A percentile compares a stretch with the other conserved stretches of the same genome.
phyloP scores from a whole-genome alignment of 1,140 invertebrate species.

The Micrasema longulum region DNA sequence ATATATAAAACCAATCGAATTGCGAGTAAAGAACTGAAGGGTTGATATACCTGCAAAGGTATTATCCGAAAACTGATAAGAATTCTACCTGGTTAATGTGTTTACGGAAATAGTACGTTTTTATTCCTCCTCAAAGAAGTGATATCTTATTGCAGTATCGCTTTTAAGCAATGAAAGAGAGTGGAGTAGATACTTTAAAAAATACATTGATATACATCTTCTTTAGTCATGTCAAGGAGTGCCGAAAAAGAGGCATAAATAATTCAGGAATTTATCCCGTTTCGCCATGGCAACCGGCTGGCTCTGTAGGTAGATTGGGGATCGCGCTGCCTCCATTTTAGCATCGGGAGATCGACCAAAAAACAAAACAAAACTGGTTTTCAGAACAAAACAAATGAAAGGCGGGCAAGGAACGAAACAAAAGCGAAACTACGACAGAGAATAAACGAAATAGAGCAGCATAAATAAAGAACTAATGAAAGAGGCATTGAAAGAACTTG shows the following conservation, averaged over 20 bases:
- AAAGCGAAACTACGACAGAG: slow-evolving; percentile 30
- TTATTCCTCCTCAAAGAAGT: too few species aligned
- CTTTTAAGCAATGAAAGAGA: too few species aligned
- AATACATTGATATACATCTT: too few species aligned
- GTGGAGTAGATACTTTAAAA: too few species aligned
- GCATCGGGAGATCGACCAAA: slow-evolving; percentile 25
- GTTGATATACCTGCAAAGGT: too few species aligned
- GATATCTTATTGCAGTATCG: too few species aligned
- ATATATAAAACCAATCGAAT: too few species aligned
- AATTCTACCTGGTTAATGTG: too few species aligned
- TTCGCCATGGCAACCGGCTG: slow-evolving; percentile 40
- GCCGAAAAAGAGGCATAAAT: slow-evolving; percentile 37
- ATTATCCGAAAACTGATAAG: too few species aligned
- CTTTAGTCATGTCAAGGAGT: not conserved
- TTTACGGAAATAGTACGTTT: too few species aligned
- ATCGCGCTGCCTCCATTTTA: slow-evolving; percentile 32
- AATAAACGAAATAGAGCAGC: not conserved
- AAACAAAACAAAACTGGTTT: slow-evolving; percentile 23
- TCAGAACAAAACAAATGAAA: slow-evolving; percentile 28
- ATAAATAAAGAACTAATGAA: not conserved
- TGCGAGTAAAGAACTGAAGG: too few species aligned
- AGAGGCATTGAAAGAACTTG: not conserved
- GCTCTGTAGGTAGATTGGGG: not conserved
- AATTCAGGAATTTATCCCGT: slow-evolving; percentile 44
- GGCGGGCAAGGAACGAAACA: slow-evolving; percentile 31